phyloP scores from a whole-genome alignment of 2,888 invertebrate species.

The Diachrysia chrysitis region DNA sequence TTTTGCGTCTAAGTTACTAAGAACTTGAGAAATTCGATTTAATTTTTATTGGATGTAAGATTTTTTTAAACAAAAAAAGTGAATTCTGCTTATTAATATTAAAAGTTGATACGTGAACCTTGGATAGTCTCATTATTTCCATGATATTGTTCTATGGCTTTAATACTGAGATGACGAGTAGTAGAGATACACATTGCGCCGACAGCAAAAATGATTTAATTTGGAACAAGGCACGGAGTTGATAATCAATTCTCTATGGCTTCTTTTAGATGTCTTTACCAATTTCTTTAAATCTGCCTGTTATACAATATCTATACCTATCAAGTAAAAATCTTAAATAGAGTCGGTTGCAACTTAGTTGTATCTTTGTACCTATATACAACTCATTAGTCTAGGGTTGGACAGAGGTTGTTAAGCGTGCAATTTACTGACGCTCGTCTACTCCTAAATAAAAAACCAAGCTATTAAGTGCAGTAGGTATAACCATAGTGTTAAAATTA shows the following conservation, averaged over 20 bases:
- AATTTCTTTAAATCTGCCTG: too few relatives aligned
- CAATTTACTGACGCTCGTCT: slow-evolving; percentile 2
- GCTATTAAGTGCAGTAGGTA: not conserved
- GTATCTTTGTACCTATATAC: not conserved
- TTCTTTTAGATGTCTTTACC: too few relatives aligned
- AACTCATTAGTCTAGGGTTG: not conserved
- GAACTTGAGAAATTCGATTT: not conserved
- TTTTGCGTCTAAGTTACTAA: not conserved
- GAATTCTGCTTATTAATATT: too few relatives aligned
- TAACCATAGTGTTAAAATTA: not conserved
- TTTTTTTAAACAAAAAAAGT: too few relatives aligned
- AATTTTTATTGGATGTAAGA: not conserved
- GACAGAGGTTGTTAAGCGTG: not conserved
- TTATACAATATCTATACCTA: not conserved
- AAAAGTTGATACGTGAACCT: too few relatives aligned
- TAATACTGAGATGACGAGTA: too few relatives aligned
- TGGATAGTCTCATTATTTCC: too few relatives aligned
- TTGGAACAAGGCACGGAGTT: too few relatives aligned
- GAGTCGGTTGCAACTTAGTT: not conserved
- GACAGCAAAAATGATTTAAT: too few relatives aligned
- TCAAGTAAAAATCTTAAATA: not conserved
- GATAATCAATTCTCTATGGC: too few relatives aligned
- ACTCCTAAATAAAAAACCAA: slow-evolving; percentile 1
- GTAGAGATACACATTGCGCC: too few relatives aligned
- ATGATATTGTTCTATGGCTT: too few relatives aligned